Evolutionary conservation across 2,113 vertebrate genomes (phyloP).

Genomic region (Conger conger): DNA sequence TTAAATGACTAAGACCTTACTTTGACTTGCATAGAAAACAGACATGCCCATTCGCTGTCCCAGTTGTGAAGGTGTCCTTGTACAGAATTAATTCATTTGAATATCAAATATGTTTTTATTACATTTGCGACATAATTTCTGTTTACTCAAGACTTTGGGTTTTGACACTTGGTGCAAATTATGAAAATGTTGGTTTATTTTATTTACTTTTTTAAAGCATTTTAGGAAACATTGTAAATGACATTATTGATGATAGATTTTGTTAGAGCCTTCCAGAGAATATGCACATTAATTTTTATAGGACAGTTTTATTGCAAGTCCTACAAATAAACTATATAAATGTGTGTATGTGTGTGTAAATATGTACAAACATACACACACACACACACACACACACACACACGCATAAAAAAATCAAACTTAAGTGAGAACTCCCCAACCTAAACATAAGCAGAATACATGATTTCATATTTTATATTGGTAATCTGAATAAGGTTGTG

Average conservation of each 20-base stretch:
- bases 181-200: conserved; percentile 44
- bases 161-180: conserved; percentile 44
- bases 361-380: too few relatives aligned
- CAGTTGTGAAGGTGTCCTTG: conserved; percentile 38
- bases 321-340: conserved; percentile 44
- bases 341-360: conserved; percentile 1
- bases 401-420: neutral
- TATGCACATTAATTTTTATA: conserved; percentile 56
- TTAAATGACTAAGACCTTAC: conserved; percentile 41
- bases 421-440: conserved; percentile 30
- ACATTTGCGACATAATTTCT: conserved; percentile 35
- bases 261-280: conserved; percentile 59
- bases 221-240: conserved; percentile 66
- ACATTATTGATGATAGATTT: conserved; percentile 47
- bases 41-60: conserved; percentile 16
- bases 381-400: too few relatives aligned
- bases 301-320: conserved; percentile 44
- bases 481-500: conserved; percentile 47
- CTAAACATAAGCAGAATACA: conserved; percentile 18
- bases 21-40: conserved; percentile 43
- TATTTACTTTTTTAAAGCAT: conserved; percentile 41
- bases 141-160: conserved; percentile 46
- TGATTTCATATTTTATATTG: conserved; percentile 2
- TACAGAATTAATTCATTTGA: conserved; percentile 39
- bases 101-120: conserved; percentile 39